phyloP scores from a whole-genome alignment of 2,113 vertebrate genomes.

The Grammomys dolichurus region DNA sequence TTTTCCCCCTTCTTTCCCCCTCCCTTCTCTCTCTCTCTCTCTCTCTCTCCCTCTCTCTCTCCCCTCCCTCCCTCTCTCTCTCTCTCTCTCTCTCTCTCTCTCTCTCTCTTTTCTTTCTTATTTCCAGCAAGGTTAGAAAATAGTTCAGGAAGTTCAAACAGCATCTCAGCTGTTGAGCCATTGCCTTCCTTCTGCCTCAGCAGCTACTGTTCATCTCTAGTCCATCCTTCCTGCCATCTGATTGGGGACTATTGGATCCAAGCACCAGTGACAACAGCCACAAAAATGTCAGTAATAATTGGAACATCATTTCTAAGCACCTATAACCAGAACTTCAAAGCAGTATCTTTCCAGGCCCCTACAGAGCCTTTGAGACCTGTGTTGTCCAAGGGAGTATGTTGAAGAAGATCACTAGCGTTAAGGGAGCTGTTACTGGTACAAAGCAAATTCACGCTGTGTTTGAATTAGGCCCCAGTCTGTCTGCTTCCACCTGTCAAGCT shows the following conservation, averaged over 20 bases:
- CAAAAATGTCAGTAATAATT: background rate
- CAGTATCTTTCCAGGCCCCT: background rate
- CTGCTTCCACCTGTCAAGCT: background rate
- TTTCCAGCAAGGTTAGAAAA: background rate
- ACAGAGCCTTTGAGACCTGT: background rate
- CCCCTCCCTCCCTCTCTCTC: rapidly evolving
- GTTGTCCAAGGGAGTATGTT: background rate
- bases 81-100: no score
- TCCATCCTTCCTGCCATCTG: background rate
- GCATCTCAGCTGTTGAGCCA: background rate
- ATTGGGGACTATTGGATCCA: background rate
- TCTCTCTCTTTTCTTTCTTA: no score
- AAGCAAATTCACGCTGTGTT: background rate
- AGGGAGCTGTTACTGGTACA: background rate
- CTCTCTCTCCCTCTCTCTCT: rapidly evolving
- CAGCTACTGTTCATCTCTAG: background rate
- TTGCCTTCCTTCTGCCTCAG: background rate
- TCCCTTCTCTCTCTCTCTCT: rapidly evolving
- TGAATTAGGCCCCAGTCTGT: background rate
- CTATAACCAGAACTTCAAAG: background rate
- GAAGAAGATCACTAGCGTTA: background rate
- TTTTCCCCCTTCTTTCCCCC: no score
- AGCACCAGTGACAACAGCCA: background rate
- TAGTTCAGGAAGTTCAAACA: background rate
- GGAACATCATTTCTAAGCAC: background rate